Evolutionary conservation across 2,797 vertebrate genomes (phyloP).

Genomic region (Scleropages formosus): DNA sequence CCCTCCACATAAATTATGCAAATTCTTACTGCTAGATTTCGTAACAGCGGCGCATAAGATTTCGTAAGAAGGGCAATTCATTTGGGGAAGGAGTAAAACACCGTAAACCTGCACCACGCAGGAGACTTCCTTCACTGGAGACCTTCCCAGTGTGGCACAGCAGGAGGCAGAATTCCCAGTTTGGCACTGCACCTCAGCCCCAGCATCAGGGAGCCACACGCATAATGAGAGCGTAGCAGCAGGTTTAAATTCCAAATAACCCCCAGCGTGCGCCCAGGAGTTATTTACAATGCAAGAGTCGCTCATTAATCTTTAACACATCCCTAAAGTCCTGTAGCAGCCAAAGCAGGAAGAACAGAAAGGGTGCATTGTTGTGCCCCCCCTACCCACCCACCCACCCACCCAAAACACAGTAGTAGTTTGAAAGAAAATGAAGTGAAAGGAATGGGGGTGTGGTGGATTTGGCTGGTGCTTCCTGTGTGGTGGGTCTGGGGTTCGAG

Average conservation of each 20-base stretch:
- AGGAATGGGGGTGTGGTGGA: too few species aligned
- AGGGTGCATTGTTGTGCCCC: constrained; percentile 61
- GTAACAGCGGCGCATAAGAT: not conserved
- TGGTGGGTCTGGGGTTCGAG: too few species aligned
- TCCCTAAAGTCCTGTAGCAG: constrained; percentile 71
- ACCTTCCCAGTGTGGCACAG: constrained; percentile 38
- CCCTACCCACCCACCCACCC: constrained; percentile 44
- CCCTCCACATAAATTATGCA: not conserved
- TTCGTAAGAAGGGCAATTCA: not conserved
- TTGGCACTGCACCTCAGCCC: constrained; percentile 46
- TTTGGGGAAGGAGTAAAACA: not conserved
- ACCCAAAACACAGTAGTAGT: constrained; percentile 65
- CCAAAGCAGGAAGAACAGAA: constrained; percentile 62
- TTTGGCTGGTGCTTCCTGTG: too few species aligned
- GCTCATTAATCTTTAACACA: constrained; percentile 71
- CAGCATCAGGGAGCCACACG: constrained; percentile 60
- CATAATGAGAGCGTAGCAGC: constrained; percentile 70
- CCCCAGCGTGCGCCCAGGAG: constrained; percentile 65
- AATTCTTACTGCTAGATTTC: not conserved
- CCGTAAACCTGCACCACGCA: not conserved
- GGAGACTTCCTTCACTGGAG: constrained; percentile 33
- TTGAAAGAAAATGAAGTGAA: constrained; percentile 59
- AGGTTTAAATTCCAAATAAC: constrained; percentile 75
- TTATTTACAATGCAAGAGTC: constrained; percentile 72
- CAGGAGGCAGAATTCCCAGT: constrained; percentile 43